Percentiles rank a stretch among this genome's conserved stretches.
These are phyloP conservation scores for Seriola quinqueradiata DNA, from an alignment of 2,113 vertebrate species.

Conservation along the genomic window DNA sequence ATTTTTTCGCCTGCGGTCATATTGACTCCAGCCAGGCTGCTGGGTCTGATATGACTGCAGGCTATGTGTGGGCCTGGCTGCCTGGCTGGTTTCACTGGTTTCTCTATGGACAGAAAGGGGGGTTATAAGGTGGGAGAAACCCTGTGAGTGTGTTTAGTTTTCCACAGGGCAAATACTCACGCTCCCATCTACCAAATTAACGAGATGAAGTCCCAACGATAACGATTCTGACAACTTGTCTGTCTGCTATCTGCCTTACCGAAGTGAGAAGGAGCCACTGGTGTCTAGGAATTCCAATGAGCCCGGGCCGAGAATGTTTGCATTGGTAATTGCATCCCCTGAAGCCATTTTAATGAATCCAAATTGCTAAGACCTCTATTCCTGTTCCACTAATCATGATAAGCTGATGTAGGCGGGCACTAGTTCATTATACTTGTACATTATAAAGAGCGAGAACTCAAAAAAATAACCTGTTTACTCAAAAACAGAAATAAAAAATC, in stretches of 20 bases:
- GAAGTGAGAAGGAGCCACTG: slow-evolving; percentile 40
- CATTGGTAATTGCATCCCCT: slow-evolving; percentile 61
- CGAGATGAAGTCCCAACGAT: slow-evolving; percentile 74
- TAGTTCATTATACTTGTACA: slow-evolving; percentile 24
- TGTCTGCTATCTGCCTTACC: slow-evolving; percentile 62
- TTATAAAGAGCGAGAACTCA: slow-evolving; percentile 6
- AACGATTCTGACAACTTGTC: slow-evolving; percentile 79
- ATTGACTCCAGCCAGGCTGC: slow-evolving; percentile 81
- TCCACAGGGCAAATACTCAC: slow-evolving; percentile 79
- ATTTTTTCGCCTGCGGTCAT: slow-evolving; percentile 77
- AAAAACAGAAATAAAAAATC: slow-evolving; percentile 27
- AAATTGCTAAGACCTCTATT: slow-evolving; percentile 57
- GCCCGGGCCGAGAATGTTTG: slow-evolving; percentile 35
- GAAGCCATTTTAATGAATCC: slow-evolving; percentile 64
- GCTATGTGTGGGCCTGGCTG: slow-evolving; percentile 76
- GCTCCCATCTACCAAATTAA: slow-evolving; percentile 79
- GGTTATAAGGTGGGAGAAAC: slow-evolving; percentile 27
- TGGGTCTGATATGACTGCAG: slow-evolving; percentile 81
- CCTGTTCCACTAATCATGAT: slow-evolving; percentile 53
- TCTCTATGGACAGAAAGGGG: slow-evolving; percentile 35
- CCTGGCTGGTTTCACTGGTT: slow-evolving; percentile 32
- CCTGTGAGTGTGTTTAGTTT: slow-evolving; percentile 72
- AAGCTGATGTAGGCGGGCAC: slow-evolving; percentile 11
- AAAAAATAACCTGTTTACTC: slow-evolving; percentile 21
- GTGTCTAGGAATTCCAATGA: slow-evolving; percentile 74